phyloP scores from a whole-genome alignment of 2,888 invertebrate species.

The Hydroisotoma schaefferi region DNA sequence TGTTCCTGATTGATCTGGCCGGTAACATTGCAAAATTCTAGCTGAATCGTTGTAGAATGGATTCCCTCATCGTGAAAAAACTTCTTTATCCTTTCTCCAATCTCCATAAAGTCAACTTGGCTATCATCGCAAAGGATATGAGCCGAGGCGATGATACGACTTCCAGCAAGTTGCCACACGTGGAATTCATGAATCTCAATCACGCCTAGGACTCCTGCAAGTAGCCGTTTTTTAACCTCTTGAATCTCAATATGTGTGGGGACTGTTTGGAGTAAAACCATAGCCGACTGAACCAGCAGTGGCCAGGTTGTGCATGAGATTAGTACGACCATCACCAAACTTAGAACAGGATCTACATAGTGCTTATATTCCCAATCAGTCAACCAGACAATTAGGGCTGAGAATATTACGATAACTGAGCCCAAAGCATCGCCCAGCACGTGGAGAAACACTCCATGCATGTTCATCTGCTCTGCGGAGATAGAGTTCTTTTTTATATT shows the following conservation, averaged over 20 bases:
- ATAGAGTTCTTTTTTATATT: background rate
- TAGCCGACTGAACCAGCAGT: constrained; percentile 76
- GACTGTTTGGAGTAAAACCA: constrained; percentile 94
- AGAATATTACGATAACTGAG: constrained; percentile 82
- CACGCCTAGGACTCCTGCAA: constrained; percentile 88
- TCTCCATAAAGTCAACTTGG: constrained; percentile 90
- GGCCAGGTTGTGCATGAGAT: constrained; percentile 88
- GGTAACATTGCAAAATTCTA: constrained; percentile 65
- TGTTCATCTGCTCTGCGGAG: constrained; percentile 97
- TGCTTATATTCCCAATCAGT: constrained; percentile 67
- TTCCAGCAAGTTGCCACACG: constrained; percentile 95
- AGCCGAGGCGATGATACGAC: constrained; percentile 94
- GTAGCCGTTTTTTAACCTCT: constrained; percentile 77
- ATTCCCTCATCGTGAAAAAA: constrained; percentile 98
- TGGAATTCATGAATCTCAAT: constrained; percentile 95
- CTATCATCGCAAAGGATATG: constrained; percentile 89
- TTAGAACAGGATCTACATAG: constrained; percentile 92
- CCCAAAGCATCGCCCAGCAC: constrained; percentile 95
- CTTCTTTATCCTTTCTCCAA: constrained; percentile 90
- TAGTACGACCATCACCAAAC: constrained; percentile 78
- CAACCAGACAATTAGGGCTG: constrained; percentile 68
- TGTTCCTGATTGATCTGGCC: background rate
- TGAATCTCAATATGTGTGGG: constrained; percentile 95
- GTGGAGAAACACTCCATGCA: constrained; percentile 94
- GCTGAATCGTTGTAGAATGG: constrained; percentile 96